A percentile compares a stretch with the other conserved stretches of the same genome.
These are phyloP conservation scores for Acomys russatus DNA, from an alignment of 2,797 vertebrate genomes.

Conservation along the genomic window DNA sequence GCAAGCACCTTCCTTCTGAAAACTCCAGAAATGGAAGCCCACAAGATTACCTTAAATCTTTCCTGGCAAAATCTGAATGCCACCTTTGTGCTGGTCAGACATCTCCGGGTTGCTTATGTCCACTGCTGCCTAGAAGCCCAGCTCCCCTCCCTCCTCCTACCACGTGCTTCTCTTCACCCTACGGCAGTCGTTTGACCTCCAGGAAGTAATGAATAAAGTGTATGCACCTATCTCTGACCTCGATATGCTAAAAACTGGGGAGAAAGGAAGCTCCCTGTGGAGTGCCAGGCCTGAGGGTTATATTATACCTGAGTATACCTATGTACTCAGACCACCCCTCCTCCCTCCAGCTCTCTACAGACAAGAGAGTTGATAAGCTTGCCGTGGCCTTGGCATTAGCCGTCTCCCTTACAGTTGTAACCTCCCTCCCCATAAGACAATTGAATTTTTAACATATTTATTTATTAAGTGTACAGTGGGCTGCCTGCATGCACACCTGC, in stretches of 20 bases:
- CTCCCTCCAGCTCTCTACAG: neutral
- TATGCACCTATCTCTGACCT: neutral
- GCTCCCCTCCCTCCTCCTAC: neutral
- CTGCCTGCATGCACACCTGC: no score
- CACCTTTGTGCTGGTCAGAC: neutral
- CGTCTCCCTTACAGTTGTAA: neutral
- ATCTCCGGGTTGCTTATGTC: neutral
- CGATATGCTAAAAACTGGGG: neutral
- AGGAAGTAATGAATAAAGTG: neutral
- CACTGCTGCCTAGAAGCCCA: neutral
- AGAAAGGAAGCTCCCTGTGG: neutral
- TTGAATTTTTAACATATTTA: neutral
- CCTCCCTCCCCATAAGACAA: neutral
- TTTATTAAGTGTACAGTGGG: no score
- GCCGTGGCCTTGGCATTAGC: neutral
- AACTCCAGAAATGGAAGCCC: neutral
- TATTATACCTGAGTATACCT: neutral
- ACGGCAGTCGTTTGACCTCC: neutral
- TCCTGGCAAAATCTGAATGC: neutral
- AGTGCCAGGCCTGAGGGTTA: neutral
- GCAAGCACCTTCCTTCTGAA: conserved; percentile 14
- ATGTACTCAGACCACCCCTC: neutral
- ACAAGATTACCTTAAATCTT: neutral
- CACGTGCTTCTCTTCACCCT: neutral
- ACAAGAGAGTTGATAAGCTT: neutral